Conservation (phyloP, 1,140 invertebrate genomes). For the Hyles euphorbiae region DNA sequence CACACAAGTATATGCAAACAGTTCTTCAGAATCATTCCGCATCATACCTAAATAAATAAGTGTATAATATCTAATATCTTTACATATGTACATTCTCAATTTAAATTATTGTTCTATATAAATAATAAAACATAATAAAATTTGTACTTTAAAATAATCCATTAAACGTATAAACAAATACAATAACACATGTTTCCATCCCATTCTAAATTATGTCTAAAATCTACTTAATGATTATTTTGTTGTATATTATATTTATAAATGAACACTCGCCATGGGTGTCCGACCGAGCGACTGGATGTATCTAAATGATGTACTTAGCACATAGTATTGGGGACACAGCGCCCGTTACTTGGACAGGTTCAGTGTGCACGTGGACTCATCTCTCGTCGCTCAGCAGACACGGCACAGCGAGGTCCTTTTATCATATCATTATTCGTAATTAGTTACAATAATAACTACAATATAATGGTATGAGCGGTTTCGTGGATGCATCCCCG, state of each 20-base stretch:
- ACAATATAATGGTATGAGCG: conserved; percentile 75
- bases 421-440: conserved; percentile 56
- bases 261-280: conserved; percentile 32
- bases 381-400: conserved; percentile 6
- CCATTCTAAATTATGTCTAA: conserved; percentile 55
- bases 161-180: conserved; percentile 54
- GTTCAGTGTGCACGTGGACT: too few species aligned
- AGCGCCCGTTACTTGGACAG: too few species aligned
- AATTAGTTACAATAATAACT: conserved; percentile 69
- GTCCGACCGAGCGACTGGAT: conserved; percentile 10
- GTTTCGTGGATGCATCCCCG: conserved; percentile 70
- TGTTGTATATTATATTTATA: conserved; percentile 54
- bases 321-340: too few species aligned
- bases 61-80: conserved; percentile 71
- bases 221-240: conserved; percentile 67
- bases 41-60: conserved; percentile 68
- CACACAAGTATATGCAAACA: conserved; percentile 27
- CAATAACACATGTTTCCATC: conserved; percentile 38
- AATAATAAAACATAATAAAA: conserved; percentile 64
- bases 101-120: conserved; percentile 48
- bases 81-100: conserved; percentile 67
- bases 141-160: conserved; percentile 67
- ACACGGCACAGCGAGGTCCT: conserved; percentile 18
- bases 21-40: conserved; percentile 46
- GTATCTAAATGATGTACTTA: too few species aligned